Conservation (phyloP, 2,888 invertebrate genomes). For the Stictocephala bisonia region DNA sequence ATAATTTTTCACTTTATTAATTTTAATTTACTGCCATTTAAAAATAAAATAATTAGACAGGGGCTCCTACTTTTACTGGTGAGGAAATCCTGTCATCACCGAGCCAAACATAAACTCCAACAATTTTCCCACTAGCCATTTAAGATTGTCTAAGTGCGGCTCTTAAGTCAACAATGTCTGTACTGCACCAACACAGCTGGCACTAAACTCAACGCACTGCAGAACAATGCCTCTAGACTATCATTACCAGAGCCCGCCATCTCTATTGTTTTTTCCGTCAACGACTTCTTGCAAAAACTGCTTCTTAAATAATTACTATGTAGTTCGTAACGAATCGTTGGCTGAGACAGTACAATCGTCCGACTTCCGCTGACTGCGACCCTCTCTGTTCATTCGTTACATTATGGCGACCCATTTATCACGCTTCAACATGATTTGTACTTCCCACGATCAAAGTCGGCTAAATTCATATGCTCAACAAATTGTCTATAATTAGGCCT, state of each 20-base stretch:
- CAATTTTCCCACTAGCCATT: neutral
- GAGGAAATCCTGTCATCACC: no score
- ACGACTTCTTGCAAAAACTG: constrained; percentile 38
- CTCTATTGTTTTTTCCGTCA: constrained; percentile 35
- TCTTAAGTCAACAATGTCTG: constrained; percentile 31
- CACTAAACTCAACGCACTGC: no score
- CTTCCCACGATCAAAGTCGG: neutral
- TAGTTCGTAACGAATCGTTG: constrained; percentile 18
- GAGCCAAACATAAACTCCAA: no score
- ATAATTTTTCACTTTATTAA: no score
- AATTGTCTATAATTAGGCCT: constrained; percentile 23
- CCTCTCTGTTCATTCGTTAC: constrained; percentile 30
- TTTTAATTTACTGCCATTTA: no score
- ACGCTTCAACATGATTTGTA: constrained; percentile 14
- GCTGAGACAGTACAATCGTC: constrained; percentile 26
- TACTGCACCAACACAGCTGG: no score
- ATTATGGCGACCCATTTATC: constrained; percentile 31
- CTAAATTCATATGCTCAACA: constrained; percentile 11
- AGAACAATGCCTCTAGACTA: constrained; percentile 2
- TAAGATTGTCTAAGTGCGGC: neutral
- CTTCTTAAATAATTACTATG: constrained; percentile 25
- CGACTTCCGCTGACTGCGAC: constrained; percentile 14
- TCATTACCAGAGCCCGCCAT: constrained; percentile 6
- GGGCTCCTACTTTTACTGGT: no score
- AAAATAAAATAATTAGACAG: no score